Conservation (phyloP, 2,797 vertebrate genomes). For the Rhabdophis nuchalis region DNA sequence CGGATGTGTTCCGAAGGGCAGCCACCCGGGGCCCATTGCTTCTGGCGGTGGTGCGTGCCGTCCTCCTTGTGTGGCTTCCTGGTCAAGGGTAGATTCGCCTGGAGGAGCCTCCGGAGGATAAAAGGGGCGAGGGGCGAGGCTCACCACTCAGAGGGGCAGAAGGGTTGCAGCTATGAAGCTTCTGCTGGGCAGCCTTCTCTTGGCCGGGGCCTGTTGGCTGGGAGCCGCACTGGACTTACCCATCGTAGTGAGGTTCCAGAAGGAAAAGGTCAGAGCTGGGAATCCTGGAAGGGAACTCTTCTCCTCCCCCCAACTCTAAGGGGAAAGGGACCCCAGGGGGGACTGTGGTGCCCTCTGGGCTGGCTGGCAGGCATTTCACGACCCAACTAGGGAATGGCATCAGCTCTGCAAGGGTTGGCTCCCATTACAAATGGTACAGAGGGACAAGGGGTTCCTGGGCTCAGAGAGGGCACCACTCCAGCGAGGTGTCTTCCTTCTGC, state of each 20-base stretch:
- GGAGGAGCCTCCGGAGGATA: neutral
- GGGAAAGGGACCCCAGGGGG: neutral
- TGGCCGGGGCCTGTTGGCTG: neutral
- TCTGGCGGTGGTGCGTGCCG: too few relatives aligned
- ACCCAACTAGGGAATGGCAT: neutral
- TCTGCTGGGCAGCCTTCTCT: too few relatives aligned
- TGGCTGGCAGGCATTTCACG: neutral
- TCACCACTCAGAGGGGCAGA: neutral
- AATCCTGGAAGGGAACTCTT: too few relatives aligned
- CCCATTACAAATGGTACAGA: too few relatives aligned
- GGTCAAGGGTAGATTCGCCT: too few relatives aligned
- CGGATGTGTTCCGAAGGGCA: too few relatives aligned
- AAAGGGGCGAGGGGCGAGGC: neutral
- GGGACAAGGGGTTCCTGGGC: too few relatives aligned
- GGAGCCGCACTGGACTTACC: rapidly evolving
- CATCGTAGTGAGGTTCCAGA: rapidly evolving
- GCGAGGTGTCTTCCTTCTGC: neutral
- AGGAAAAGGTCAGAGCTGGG: rapidly evolving
- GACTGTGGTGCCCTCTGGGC: neutral
- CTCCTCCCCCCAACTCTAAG: too few relatives aligned
- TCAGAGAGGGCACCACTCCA: too few relatives aligned
- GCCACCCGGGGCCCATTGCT: too few relatives aligned
- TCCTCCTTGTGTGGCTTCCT: too few relatives aligned
- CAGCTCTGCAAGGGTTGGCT: neutral
- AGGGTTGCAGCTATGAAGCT: neutral